Evolutionary conservation across 2,888 invertebrate genomes (phyloP).

Genomic region (Campopleginae sp.): DNA sequence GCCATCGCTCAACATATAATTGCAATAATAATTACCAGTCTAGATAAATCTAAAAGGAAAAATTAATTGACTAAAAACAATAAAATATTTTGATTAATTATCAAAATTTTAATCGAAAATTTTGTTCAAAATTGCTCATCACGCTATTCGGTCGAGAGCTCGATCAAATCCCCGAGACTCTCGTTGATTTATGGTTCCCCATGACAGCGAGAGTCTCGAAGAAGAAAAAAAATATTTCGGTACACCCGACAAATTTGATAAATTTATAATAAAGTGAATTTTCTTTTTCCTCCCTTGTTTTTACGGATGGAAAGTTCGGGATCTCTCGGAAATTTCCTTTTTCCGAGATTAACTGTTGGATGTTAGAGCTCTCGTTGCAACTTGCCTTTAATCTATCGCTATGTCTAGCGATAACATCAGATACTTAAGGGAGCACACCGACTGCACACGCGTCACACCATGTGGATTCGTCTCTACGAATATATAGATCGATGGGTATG

Average conservation of each 20-base stretch:
- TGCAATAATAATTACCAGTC: slow-evolving; percentile 1
- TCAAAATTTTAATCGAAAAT: too few species aligned
- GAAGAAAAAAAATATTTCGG: background rate
- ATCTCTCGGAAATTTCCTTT: background rate
- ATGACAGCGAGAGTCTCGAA: too few species aligned
- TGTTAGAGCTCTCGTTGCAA: background rate
- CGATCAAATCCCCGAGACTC: background rate
- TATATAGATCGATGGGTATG: background rate
- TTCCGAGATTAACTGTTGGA: background rate
- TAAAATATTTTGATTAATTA: background rate
- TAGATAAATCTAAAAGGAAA: background rate
- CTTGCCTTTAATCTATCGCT: slow-evolving; percentile 17
- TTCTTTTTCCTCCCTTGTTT: background rate
- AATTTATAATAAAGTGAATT: background rate
- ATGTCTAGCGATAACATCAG: slow-evolving; percentile 21
- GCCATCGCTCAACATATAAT: slow-evolving; percentile 1
- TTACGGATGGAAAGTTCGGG: background rate
- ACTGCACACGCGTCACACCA: slow-evolving; percentile 20
- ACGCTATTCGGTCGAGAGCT: background rate
- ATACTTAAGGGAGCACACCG: slow-evolving; percentile 28
- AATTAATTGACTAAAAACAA: background rate
- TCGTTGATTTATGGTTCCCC: background rate
- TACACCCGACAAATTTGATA: background rate
- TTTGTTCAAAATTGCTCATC: background rate
- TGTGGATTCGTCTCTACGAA: background rate